Base-by-base conservation (phyloP, 2,888 invertebrate species). In the Xiphydria camelus region DNA sequence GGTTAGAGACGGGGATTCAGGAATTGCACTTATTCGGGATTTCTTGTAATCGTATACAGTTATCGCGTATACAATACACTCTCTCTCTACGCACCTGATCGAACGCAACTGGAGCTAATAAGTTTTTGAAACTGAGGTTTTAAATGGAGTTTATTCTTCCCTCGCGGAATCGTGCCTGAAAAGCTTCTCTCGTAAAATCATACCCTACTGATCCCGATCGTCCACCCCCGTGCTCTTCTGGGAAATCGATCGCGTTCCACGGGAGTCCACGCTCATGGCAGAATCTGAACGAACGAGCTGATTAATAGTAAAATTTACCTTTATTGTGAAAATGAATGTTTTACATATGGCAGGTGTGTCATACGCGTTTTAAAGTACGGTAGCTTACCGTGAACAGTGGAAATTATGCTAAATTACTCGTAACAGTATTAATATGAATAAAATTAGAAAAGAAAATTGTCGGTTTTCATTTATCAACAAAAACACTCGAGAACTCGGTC, bases 321-420 rank as follows among this genome's bases (percentile, higher is more conserved):
- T 71, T 70, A 70, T 71, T 68, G 68, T 64, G 62, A 66, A 65
- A 66, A 67, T 66, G 68, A 70, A 67, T 37, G 66, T 68, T 70
- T 70, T 72, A 71, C 70, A 73, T 67, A 65, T 68, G 64, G 62
- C 62, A 64, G 60, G 50, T 26, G 51, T 61, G 51, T 60, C 29
- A 29, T 29, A 29, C 29, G 29, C 15, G 29, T 10, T 29, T 62
- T 53, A 56, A 55, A 57, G 52, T 50, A 57, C 52, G 59, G 55
- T 55, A 32, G 32, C 47, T 29, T 43, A 56, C 56, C 54, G 56
- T 47, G 43, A 43, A 63, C 61, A 66, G 45, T 62, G 61, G 57
- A 60, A 62, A 67, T 67, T 61, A 66, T 52, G 49, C 59, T 51
- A 58, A 51, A 49, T 51, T 55, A 53, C 43, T 48, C 48, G 47